Base-by-base conservation (phyloP, 2,888 invertebrate species). In the Spodoptera exigua region DNA sequence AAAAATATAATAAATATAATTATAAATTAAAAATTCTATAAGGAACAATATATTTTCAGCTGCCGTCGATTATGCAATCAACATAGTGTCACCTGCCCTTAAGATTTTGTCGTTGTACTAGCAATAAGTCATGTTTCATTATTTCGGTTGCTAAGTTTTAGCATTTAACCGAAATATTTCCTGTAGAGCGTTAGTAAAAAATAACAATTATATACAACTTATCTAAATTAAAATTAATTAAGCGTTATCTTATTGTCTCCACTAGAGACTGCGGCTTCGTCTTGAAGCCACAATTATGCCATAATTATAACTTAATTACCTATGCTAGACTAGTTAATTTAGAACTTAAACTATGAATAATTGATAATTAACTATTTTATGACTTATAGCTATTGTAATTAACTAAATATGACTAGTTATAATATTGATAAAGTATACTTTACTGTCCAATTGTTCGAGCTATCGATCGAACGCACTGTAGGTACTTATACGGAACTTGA, bases 21-120 rank as follows among this genome's bases (percentile, higher is more conserved):
- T 59, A 39, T 61, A 55, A 59, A 63, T 12, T 60, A 47, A 56
- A 58, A 75, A 68, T 64, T 35, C 32, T 5, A 58, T 44, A 64
- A 53, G 57, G 60, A 65, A 58, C 56, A 56, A 18, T 48, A 35
- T 55, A 52, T 34, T 66, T 62, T 65, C 34, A 65, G 73, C 76
- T 74, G 77, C 73, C 58, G 53, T 64, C 37, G 74, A 41, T 80
- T 83, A 85, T 85, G 84, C 85, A 87, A 87, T 86, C 84, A 83
- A 85, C 85, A 85, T 84, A 73, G 56, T 81, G 78, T 85, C 88
- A 86, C 87, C 86, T 87, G 86, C 83, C 86, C 86, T 81, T 74
- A 78, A 73, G 74, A 69, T 71, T 76, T 76, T 75, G 70, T 71
- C 13, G 47, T 27, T 18, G 52, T 16, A 52, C 34, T 39, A 37